Base-by-base conservation (phyloP, 2,888 invertebrate species). In the Quadroppia sp. region DNA sequence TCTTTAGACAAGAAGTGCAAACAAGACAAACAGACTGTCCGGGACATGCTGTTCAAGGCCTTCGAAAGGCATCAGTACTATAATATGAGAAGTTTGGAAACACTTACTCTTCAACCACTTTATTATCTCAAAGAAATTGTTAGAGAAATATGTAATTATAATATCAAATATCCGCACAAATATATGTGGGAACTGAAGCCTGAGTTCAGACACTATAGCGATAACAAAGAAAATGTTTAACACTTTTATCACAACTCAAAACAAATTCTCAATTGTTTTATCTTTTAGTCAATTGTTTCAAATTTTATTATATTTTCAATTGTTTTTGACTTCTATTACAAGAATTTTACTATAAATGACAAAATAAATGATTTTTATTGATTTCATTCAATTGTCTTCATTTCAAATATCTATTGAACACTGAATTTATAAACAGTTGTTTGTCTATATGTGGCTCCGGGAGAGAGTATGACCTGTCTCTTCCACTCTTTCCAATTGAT, bases 401-500 rank as follows among this genome's bases (percentile, higher is more conserved):
- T n/a, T n/a, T n/a, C n/a, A n/a, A n/a, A n/a, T n/a, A n/a, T n/a
- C n/a, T n/a, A n/a, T n/a, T n/a, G n/a, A 20, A 15, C 17, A 20
- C 13, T 59, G 25, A 75, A 75, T 64, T 71, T 25, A 69, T 75
- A 75, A 56, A 74, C 64, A 56, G 75, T 74, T 25, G 17, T 71
- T 30, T 75, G 75, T 67, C 25, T 25, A 30, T 75, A 75, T 15
- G 15, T 69, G 7, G 71, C 30, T 6, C 32, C 45, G 17, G n/a
- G 32, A 1, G 20, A 32, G 0, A 75, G 48, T 3, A 74, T 53
- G 7, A 70, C 71, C 28, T 75, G 73, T 15, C 23, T 59, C 20
- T 45, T n/a, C 69, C 72, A 73, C 30, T 64, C 30, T 15, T 69
- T 59, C 28, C 80, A 77, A 83, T 94, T 92, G 0, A 91, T 85